Conservation (phyloP, 1,140 invertebrate genomes). For the Drosophila simulans region DNA sequence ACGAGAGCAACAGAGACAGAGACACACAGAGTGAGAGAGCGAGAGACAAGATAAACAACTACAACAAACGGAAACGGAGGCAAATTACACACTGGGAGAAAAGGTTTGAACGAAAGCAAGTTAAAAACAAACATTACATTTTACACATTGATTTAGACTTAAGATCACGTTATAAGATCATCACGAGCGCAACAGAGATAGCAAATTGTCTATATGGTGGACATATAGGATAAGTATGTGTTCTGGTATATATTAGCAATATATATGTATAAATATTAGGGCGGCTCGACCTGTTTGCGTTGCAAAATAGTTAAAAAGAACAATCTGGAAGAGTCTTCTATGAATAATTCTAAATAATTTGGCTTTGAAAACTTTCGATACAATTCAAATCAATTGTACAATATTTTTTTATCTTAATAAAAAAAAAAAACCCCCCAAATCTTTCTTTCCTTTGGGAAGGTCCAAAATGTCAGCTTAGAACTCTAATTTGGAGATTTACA, state of each 20-base stretch:
- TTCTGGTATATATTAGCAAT: slow-evolving; percentile 36
- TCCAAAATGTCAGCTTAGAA: slow-evolving; percentile 1
- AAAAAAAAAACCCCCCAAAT: background rate
- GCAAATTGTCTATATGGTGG: slow-evolving; percentile 54
- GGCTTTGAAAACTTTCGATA: slow-evolving; percentile 2
- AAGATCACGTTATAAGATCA: slow-evolving; percentile 80
- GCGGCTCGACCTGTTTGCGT: slow-evolving; percentile 11
- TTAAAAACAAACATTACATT: slow-evolving; percentile 54
- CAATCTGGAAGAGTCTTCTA: background rate
- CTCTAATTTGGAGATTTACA: background rate
- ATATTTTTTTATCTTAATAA: background rate
- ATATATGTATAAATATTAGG: slow-evolving; percentile 17
- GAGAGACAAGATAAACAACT: slow-evolving; percentile 60
- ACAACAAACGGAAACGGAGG: slow-evolving; percentile 53
- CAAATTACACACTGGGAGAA: slow-evolving; percentile 35
- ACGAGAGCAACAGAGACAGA: slow-evolving; percentile 20
- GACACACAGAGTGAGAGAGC: slow-evolving; percentile 40
- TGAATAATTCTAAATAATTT: slow-evolving; percentile 29
- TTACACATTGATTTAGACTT: slow-evolving; percentile 79
- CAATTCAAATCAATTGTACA: background rate
- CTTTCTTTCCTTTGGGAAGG: background rate
- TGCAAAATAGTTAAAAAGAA: background rate
- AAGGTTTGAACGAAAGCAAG: slow-evolving; percentile 27
- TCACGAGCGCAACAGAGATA: slow-evolving; percentile 80
- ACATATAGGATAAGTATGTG: slow-evolving; percentile 25